Evolutionary conservation across 2,113 vertebrate species (phyloP), one percentile per base, ranked within the genome.

Genomic region (Petrocephalus zakoni): DNA sequence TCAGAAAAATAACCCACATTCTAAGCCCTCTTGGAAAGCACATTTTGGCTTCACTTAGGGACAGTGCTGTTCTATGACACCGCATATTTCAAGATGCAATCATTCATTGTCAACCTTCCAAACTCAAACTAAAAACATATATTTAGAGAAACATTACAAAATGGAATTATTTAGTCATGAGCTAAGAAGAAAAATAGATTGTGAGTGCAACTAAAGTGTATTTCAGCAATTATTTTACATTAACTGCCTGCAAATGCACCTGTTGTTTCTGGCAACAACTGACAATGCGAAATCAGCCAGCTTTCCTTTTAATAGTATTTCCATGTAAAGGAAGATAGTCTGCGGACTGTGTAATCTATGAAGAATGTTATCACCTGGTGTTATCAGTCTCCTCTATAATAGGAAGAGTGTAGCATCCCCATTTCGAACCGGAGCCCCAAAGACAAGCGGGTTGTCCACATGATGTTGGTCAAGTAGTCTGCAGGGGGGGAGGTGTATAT

Each of bases 391-490:
- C 90, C 94, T 95, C 90, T 89, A 90, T 83, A 83, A 88, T 89
- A 90, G 90, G 91, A 93, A 88, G 91, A 90, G 84, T 85, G 90
- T 89, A 87, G 93, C 93, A 93, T 92, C 92, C 90, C 10, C 13
- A 90, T 91, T 94, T 94, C 93, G 92, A 95, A 94, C 94, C 91
- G 93, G 93, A 93, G 88, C 87, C 91, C 90, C 84, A 90, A 92
- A 92, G 91, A 94, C 93, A 90, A 94, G 93, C 91, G 92, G 91
- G 75, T 2, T 2, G 17, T 51, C 89, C 93, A 95, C 91, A 93
- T 93, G 93, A 93, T 92, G 93, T 56, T 47, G 91, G 93, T 96
- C 92, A 95, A 96, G 95, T 95, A 95, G 92, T 89, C 91, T 11
- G 52, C 61, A 64, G 83, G 55, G 22, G 53, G 58, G 68, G 87